Evolutionary conservation across 2,888 invertebrate species (phyloP).

Genomic region (Conchocele bisecta): DNA sequence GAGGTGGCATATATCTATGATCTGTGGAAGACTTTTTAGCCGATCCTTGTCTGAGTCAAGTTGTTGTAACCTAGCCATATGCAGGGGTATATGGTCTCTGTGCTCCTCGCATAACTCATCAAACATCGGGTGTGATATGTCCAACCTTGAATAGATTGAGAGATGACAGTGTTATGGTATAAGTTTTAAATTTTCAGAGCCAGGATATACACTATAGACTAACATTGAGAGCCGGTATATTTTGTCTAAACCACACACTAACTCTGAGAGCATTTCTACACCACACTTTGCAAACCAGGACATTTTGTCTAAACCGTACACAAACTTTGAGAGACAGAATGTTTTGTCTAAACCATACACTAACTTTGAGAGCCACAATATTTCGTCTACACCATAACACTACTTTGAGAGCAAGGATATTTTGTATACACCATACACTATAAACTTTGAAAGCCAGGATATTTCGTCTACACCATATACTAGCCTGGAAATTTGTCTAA

Average conservation of each 20-base stretch:
- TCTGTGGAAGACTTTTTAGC: constrained; percentile 77
- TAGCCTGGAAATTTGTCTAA: too few species aligned
- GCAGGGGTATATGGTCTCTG: constrained; percentile 90
- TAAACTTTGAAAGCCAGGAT: too few species aligned
- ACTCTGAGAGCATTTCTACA: too few species aligned
- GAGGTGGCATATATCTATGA: constrained; percentile 87
- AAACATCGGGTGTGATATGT: constrained; percentile 85
- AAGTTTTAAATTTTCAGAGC: not conserved
- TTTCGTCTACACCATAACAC: not conserved
- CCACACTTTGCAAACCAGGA: too few species aligned
- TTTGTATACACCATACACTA: not conserved
- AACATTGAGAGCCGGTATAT: not conserved
- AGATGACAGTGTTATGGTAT: not conserved
- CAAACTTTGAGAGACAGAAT: not conserved
- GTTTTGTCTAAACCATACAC: not conserved
- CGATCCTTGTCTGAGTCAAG: constrained; percentile 85
- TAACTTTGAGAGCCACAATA: too few species aligned
- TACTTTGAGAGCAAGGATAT: not conserved
- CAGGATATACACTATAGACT: not conserved
- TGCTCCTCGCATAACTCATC: constrained; percentile 87
- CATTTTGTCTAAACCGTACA: too few species aligned
- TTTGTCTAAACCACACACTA: not conserved
- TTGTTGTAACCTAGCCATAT: constrained; percentile 91
- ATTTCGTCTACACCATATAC: too few species aligned
- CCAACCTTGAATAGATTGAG: constrained; percentile 62